Base-by-base conservation (phyloP, 2,113 vertebrate genomes). In the Cavia porcellus region DNA sequence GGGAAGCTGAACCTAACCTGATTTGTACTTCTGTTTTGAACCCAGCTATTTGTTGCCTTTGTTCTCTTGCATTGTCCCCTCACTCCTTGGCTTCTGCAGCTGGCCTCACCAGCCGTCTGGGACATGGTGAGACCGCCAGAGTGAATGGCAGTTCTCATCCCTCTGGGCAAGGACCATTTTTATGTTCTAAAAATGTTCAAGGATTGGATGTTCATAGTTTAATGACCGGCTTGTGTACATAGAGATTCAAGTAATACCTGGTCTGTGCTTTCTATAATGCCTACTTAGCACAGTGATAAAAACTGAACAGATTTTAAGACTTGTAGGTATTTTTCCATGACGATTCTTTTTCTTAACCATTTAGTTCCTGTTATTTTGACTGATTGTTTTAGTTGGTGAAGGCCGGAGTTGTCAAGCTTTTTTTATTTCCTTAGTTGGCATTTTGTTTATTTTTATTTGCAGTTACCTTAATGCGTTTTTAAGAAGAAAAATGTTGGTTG, bases 351-450 rank as follows among this genome's bases (percentile, higher is more conserved):
- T 10, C 45, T 55, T 81, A 84, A 64, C 47, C 47, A 11, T 89
- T 87, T 70, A 35, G 35, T 90, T 81, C 13, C 38, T 61, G 8
- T 86, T 92, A 32, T 93, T 95, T 82, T 90, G 52, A 81, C 13
- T 64, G n/a, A 55, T 85, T 72, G 47, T 84, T 92, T 86, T 30
- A n/a, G 47, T 47, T 50, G 32, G 0, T 38, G n/a, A 72, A 68
- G 28, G 2, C 45, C 84, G 80, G 19, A 17, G 38, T 77, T 74
- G 62, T 89, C 28, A 72, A 19, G 32, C 15, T 87, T 68, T 55
- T 59, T 52, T 38, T 38, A 77, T 66, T 47, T 61, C 52, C 0
- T 77, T 70, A 45, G 59, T n/a, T 72, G 74, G 14, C 74, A 5
- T 90, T 89, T 79, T 90, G 9, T 81, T 35, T 57, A 10, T n/a